These are phyloP conservation scores for Carcinoscorpius rotundicauda DNA, from an alignment of 1,140 invertebrate species.

Conservation along the genomic window DNA sequence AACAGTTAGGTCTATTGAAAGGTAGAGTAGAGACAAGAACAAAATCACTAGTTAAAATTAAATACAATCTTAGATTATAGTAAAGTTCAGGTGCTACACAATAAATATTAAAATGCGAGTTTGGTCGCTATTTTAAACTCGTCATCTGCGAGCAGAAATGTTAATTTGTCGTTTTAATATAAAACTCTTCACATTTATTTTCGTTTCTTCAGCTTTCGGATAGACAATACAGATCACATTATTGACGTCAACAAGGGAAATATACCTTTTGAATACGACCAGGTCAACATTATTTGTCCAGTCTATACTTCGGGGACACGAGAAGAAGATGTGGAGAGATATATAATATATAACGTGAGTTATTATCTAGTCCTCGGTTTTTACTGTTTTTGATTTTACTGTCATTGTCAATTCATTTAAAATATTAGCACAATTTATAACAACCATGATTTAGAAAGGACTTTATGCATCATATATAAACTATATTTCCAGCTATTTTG, in stretches of 20 bases:
- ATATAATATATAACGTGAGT: conserved; percentile 90
- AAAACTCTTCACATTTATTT: too few relatives aligned
- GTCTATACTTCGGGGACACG: conserved; percentile 72
- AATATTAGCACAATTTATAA: background rate
- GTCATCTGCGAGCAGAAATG: too few relatives aligned
- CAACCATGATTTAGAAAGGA: background rate
- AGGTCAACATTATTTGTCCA: conserved; percentile 93
- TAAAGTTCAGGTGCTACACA: too few relatives aligned
- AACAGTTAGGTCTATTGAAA: too few relatives aligned
- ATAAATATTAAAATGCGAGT: too few relatives aligned
- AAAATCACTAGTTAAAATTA: too few relatives aligned
- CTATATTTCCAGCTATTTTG: background rate
- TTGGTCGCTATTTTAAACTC: too few relatives aligned
- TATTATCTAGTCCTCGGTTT: background rate
- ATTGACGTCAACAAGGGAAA: conserved; percentile 93
- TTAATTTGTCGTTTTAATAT: too few relatives aligned
- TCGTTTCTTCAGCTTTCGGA: conserved; percentile 68
- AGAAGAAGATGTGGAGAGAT: conserved; percentile 82
- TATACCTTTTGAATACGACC: conserved; percentile 83
- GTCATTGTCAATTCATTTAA: too few relatives aligned
- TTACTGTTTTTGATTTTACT: background rate
- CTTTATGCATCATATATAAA: background rate
- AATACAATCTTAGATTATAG: too few relatives aligned
- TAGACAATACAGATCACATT: conserved; percentile 95
- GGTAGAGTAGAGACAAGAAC: too few relatives aligned